These are phyloP conservation scores for Tribolium castaneum DNA, from an alignment of 1,140 invertebrate species.

Conservation along the genomic window DNA sequence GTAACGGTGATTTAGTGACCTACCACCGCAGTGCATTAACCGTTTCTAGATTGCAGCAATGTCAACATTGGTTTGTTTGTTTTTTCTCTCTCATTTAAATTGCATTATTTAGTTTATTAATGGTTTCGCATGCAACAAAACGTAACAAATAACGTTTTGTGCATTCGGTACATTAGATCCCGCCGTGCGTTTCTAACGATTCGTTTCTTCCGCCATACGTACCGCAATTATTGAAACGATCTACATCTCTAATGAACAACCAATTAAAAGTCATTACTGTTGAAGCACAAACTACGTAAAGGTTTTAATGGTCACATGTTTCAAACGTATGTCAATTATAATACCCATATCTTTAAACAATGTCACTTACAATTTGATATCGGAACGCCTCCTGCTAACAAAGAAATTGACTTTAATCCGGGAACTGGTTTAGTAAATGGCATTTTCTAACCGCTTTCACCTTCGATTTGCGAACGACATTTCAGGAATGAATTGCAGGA, in stretches of 20 bases:
- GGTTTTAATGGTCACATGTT: slow-evolving; percentile 10
- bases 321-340: slow-evolving; percentile 1
- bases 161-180: slow-evolving; percentile 5
- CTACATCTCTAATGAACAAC: slow-evolving; percentile 22
- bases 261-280: slow-evolving; percentile 11
- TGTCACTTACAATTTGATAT: neutral
- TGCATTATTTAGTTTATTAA: slow-evolving; percentile 9
- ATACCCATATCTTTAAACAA: neutral
- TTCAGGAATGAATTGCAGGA: neutral
- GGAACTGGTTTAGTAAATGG: slow-evolving; percentile 17
- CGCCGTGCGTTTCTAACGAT: slow-evolving; percentile 13
- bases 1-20: slow-evolving; percentile 1
- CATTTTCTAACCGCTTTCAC: slow-evolving; percentile 4
- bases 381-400: neutral
- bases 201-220: slow-evolving; percentile 10
- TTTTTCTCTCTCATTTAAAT: slow-evolving; percentile 14
- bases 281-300: neutral
- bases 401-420: neutral
- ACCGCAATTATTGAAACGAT: slow-evolving; percentile 11
- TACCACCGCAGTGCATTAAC: slow-evolving; percentile 1
- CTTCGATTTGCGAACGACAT: neutral
- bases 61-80: neutral
- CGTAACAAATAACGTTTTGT: neutral
- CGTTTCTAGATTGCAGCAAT: neutral
- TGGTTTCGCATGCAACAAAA: neutral